Evolutionary conservation across 2,888 invertebrate species (phyloP), one percentile per base, ranked within the genome.

Genomic region (Tetramorium bicarinatum): DNA sequence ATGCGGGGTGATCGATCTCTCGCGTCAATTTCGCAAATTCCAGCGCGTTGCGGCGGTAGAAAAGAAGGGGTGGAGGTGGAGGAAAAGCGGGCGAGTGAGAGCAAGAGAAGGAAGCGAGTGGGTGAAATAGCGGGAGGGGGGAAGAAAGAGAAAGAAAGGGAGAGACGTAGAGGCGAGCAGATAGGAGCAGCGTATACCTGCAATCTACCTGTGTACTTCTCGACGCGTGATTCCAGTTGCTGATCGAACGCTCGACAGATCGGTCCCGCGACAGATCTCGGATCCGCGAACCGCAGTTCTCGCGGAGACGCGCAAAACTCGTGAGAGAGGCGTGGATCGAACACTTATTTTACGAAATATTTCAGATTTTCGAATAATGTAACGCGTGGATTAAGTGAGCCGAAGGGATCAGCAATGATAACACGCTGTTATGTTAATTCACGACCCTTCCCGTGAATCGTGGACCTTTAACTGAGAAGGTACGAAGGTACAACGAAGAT

Each of bases 171-270:
- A n/a, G 66, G 82, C 80, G 81, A 85, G 85, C 86, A 86, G 85
- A 86, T 82, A 85, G 72, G 79, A 21, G 52, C 21, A 47, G 59
- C 52, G 47, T 75, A 34, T 34, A 88, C 87, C 85, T 90, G 92
- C 91, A 92, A 77, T 56, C 77, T 77, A 93, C 92, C 92, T 92
- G 92, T 91, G 87, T 41, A 72, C 90, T 71, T 81, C 72, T 77
- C 86, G 80, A 86, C 75, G 62, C 38, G 87, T 88, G 83, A 82
- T 38, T 72, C 59, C 72, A 94, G 94, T 94, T 94, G 93, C 93
- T 91, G 93, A 94, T 93, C 93, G 93, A 91, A 89, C 92, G 87
- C 88, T 89, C 91, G 71, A 83, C 85, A 84, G 86, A 84, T 82
- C 87, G 87, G 91, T 90, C 88, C 85, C 67, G 61, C 69, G 34